Percentiles rank a stretch among this genome's conserved stretches.
These are phyloP conservation scores for Champsocephalus gunnari DNA, from an alignment of 2,797 vertebrate species.

Conservation along the genomic window DNA sequence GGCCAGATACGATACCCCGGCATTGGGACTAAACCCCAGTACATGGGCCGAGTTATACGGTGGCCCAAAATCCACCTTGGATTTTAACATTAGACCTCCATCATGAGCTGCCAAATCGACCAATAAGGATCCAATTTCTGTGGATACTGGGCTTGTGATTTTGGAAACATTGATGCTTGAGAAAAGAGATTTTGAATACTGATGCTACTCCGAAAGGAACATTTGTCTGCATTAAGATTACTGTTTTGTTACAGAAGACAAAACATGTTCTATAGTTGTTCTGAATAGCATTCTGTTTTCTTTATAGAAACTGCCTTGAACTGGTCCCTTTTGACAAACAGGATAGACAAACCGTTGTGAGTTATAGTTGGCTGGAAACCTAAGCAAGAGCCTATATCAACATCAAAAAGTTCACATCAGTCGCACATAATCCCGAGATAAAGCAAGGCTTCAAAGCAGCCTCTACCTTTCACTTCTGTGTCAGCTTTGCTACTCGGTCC, in stretches of 20 bases:
- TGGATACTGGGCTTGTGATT: background rate
- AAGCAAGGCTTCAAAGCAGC: conserved; percentile 19
- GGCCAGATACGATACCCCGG: too few species aligned
- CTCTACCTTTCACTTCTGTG: conserved; percentile 18
- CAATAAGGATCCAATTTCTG: background rate
- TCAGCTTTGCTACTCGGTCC: background rate
- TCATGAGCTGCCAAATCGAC: background rate
- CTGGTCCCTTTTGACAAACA: background rate
- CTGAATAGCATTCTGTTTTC: background rate
- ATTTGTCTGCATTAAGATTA: background rate
- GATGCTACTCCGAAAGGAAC: too few species aligned
- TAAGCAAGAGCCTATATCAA: background rate
- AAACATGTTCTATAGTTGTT: background rate
- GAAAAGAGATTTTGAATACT: background rate
- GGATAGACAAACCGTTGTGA: background rate
- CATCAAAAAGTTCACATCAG: conserved; percentile 23
- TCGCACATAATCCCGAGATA: conserved; percentile 19
- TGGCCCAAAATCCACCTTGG: too few species aligned
- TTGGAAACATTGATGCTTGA: background rate
- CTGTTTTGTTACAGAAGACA: background rate
- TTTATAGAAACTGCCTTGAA: background rate
- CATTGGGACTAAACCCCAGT: too few species aligned
- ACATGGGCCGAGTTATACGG: too few species aligned
- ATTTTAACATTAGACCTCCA: background rate
- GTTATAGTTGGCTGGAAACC: background rate